These are phyloP conservation scores for Phaenicophaeus curvirostris DNA, from an alignment of 2,797 vertebrate species.

Conservation along the genomic window DNA sequence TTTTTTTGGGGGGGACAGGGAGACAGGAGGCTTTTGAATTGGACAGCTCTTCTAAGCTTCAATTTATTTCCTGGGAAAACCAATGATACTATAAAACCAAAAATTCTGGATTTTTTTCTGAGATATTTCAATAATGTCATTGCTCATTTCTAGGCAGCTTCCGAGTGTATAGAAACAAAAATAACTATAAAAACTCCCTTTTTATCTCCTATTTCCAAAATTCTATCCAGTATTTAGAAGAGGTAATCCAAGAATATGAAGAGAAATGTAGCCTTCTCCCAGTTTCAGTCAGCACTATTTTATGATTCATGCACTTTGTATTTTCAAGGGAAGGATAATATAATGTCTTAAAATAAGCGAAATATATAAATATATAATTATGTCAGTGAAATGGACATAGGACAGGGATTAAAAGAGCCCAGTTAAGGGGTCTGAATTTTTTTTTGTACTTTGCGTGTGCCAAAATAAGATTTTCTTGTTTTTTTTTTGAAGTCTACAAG, in stretches of 20 bases:
- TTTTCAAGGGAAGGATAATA: not conserved
- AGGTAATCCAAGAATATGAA: not conserved
- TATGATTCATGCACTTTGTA: not conserved
- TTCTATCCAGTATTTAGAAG: fast-evolving
- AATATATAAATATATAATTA: not conserved
- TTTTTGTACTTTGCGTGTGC: not conserved
- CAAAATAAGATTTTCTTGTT: not conserved
- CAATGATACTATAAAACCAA: not conserved
- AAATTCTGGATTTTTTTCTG: not conserved
- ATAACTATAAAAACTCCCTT: not conserved
- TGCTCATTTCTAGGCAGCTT: not conserved
- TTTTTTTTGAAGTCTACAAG: not conserved
- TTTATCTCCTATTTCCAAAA: not conserved
- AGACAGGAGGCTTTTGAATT: not conserved
- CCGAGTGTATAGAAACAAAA: not conserved
- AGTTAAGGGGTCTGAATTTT: not conserved
- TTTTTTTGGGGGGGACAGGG: not conserved
- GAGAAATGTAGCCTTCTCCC: not conserved
- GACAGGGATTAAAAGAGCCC: not conserved
- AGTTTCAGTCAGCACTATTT: not conserved
- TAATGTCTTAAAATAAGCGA: not conserved
- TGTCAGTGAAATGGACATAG: not conserved
- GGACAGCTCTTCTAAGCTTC: not conserved
- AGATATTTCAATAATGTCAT: not conserved
- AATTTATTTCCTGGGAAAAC: not conserved